Evolutionary conservation across 1,140 invertebrate species (phyloP).

Genomic region (Cardiocondyla obscurior): DNA sequence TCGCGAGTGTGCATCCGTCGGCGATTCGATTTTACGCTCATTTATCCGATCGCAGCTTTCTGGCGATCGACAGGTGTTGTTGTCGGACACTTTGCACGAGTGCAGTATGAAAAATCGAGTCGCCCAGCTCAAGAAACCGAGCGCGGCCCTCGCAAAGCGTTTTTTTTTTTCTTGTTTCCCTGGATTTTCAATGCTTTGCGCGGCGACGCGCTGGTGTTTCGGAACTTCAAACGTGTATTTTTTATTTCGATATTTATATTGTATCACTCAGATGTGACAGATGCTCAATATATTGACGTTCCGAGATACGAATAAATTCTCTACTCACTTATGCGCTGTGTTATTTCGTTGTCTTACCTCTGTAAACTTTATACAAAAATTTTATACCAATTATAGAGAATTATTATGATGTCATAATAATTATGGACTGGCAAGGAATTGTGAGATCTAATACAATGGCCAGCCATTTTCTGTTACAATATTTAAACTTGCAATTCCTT

Average conservation of each 20-base stretch:
- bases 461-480: no score
- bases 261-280: conserved; percentile 8
- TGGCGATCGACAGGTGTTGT: neutral
- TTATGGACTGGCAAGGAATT: no score
- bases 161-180: no score
- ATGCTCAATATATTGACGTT: conserved; percentile 16
- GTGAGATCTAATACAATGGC: no score
- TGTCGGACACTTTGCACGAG: neutral
- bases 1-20: neutral
- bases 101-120: neutral
- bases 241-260: conserved; percentile 42
- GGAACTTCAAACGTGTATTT: neutral
- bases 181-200: neutral
- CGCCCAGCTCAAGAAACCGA: neutral
- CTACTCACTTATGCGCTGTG: neutral
- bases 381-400: no score
- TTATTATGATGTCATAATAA: no score
- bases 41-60: neutral
- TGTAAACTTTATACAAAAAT: no score
- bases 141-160: neutral
- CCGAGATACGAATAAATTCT: conserved; percentile 11
- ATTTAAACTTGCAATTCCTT: no score
- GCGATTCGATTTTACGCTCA: neutral
- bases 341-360: no score
- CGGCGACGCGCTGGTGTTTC: neutral